phyloP scores from a whole-genome alignment of 2,797 vertebrate genomes.

The Centroberyx gerrardi region DNA sequence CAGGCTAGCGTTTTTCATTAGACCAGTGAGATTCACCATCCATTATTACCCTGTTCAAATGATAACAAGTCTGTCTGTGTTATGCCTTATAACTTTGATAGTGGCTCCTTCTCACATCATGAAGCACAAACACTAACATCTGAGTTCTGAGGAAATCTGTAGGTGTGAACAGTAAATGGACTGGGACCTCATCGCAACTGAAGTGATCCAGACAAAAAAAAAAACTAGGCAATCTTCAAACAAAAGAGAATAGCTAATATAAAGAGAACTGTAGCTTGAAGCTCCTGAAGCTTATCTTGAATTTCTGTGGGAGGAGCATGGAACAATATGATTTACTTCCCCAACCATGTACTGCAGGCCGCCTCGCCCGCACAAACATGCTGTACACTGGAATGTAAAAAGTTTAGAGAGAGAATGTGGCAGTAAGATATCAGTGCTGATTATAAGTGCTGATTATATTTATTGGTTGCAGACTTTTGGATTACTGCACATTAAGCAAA shows the following conservation, averaged over 20 bases:
- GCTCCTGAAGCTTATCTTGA: constrained; percentile 27
- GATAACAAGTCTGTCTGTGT: not conserved
- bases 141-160: constrained; percentile 18
- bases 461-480: not conserved
- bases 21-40: not conserved
- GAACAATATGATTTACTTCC: constrained; percentile 24
- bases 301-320: constrained; percentile 7
- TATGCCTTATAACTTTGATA: constrained; percentile 12
- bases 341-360: not conserved
- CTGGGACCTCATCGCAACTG: constrained; percentile 22
- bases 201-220: constrained; percentile 35
- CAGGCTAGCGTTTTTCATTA: constrained; percentile 7
- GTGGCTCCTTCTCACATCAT: constrained; percentile 25
- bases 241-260: constrained; percentile 24
- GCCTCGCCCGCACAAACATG: not conserved
- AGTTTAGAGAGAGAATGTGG: constrained; percentile 10
- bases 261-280: not conserved
- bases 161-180: constrained; percentile 31
- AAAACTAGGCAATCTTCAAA: constrained; percentile 31
- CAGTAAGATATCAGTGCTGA: not conserved
- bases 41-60: constrained; percentile 15
- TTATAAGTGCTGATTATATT: not conserved
- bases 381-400: constrained; percentile 5
- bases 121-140: constrained; percentile 34
- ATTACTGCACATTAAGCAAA: constrained; percentile 2